Conservation (phyloP, 2,113 vertebrate species). For the Brachypodius melanocephalos region DNA sequence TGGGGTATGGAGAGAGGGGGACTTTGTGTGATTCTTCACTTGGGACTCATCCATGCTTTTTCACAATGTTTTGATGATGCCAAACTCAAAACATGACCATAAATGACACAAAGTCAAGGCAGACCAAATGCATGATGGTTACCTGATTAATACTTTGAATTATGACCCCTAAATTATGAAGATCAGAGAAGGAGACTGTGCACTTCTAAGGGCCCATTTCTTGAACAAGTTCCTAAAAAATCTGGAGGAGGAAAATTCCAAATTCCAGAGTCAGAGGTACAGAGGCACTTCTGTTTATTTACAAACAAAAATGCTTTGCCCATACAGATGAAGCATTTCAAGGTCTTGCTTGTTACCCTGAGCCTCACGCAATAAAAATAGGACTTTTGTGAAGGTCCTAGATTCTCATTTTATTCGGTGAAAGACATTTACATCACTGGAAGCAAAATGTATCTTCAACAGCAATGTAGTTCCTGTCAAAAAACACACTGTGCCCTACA, state of each 20-base stretch:
- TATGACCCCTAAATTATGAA: background rate
- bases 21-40: background rate
- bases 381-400: background rate
- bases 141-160: background rate
- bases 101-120: background rate
- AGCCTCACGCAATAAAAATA: background rate
- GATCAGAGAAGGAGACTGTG: background rate
- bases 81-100: background rate
- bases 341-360: background rate
- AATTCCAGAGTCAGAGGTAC: background rate
- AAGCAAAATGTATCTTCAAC: background rate
- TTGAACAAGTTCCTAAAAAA: background rate
- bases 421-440: background rate
- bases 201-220: background rate
- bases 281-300: background rate
- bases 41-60: background rate
- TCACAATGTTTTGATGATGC: background rate
- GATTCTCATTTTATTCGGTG: background rate
- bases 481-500: background rate
- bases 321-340: background rate
- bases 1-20: background rate
- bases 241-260: background rate
- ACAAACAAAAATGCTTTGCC: background rate
- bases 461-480: background rate
- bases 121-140: background rate